These are phyloP conservation scores for Drosophila lacteicornis DNA, from an alignment of 1,140 invertebrate species.

Conservation along the genomic window DNA sequence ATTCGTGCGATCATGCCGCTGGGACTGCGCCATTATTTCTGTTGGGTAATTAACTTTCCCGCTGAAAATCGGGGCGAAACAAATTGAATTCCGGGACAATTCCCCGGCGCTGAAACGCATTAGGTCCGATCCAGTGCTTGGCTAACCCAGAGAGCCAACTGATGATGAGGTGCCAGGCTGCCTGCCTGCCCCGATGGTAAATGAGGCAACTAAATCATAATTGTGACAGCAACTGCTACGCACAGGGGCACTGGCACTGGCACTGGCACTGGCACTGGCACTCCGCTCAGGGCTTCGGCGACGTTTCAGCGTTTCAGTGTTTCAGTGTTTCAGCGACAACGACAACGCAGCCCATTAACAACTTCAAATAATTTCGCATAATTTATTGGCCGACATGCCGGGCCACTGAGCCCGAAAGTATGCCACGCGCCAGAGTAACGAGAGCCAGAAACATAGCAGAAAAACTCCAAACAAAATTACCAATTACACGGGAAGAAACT, in stretches of 20 bases:
- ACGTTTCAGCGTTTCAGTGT: slow-evolving; percentile 1
- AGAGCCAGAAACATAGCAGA: slow-evolving; percentile 11
- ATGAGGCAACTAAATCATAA: slow-evolving; percentile 75
- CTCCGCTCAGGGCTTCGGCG: background rate
- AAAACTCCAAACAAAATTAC: slow-evolving; percentile 29
- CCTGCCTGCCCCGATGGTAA: slow-evolving; percentile 23
- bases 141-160: slow-evolving; percentile 4
- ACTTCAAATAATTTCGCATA: slow-evolving; percentile 73
- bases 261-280: background rate
- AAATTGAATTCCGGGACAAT: slow-evolving; percentile 40
- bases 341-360: slow-evolving; percentile 62
- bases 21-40: slow-evolving; percentile 6
- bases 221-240: slow-evolving; percentile 65
- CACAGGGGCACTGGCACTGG: slow-evolving; percentile 22
- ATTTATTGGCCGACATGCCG: slow-evolving; percentile 70
- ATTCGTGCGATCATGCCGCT: slow-evolving; percentile 26
- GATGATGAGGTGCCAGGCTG: slow-evolving; percentile 12
- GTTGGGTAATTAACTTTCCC: slow-evolving; percentile 36
- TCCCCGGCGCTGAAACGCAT: slow-evolving; percentile 23
- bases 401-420: slow-evolving; percentile 53
- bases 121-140: slow-evolving; percentile 13
- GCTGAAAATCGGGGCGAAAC: slow-evolving; percentile 28
- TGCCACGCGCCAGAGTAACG: slow-evolving; percentile 38
- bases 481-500: slow-evolving; percentile 29
- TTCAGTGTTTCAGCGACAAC: slow-evolving; percentile 20